Percentiles rank a stretch among this genome's conserved stretches.
phyloP scores from a whole-genome alignment of 1,140 invertebrate genomes.

The Pentalonia nigronervosa region DNA sequence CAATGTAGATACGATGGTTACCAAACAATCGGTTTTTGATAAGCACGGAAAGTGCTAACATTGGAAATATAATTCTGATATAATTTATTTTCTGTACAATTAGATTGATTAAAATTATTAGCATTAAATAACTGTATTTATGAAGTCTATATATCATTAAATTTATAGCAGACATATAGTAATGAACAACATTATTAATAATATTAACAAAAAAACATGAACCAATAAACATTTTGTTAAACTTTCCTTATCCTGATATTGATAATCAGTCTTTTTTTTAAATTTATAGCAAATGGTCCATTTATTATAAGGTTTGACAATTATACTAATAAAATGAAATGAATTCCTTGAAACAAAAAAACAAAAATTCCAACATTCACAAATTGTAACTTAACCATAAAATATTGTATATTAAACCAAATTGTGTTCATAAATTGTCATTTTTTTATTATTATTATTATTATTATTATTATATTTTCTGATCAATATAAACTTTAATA shows the following conservation, averaged over 20 bases:
- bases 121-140: conserved; percentile 7
- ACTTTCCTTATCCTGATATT: neutral
- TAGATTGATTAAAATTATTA: conserved; percentile 5
- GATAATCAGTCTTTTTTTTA: neutral
- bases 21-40: neutral
- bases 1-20: neutral
- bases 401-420: conserved; percentile 40
- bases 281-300: neutral
- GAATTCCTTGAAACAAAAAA: neutral
- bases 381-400: conserved; percentile 17
- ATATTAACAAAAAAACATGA: neutral
- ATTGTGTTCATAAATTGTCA: conserved; percentile 39
- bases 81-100: neutral
- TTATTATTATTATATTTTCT: conserved; percentile 45
- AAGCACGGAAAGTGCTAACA: neutral
- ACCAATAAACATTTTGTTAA: neutral
- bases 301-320: neutral
- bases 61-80: neutral
- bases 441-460: too few relatives aligned
- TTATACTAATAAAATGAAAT: neutral
- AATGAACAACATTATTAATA: neutral
- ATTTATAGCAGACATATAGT: neutral
- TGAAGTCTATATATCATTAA: neutral
- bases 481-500: conserved; percentile 53
- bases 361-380: neutral